Evolutionary conservation across 1,140 invertebrate species (phyloP).

Genomic region (Melitaea cinxia): DNA sequence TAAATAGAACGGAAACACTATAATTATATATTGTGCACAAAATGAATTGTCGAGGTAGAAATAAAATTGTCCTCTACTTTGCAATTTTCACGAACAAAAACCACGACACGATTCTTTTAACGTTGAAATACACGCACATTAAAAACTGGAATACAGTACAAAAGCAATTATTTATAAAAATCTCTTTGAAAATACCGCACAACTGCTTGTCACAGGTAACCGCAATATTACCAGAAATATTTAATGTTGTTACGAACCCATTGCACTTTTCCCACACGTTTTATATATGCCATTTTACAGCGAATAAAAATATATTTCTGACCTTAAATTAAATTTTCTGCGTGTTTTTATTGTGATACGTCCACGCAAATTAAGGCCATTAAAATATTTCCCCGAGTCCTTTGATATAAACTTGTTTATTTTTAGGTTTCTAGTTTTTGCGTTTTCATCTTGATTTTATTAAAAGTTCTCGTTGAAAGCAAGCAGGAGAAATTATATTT

Average conservation of each 20-base stretch:
- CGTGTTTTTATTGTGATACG: slow-evolving; percentile 54
- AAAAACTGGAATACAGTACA: slow-evolving; percentile 57
- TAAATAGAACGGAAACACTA: slow-evolving; percentile 38
- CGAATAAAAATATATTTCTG: slow-evolving; percentile 59
- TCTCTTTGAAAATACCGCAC: slow-evolving; percentile 67
- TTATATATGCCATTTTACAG: slow-evolving; percentile 59
- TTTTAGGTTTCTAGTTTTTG: slow-evolving; percentile 26
- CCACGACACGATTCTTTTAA: slow-evolving; percentile 52
- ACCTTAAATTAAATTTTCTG: slow-evolving; percentile 58
- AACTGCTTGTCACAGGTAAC: slow-evolving; percentile 69
- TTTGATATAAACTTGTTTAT: slow-evolving; percentile 37
- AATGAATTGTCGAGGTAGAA: slow-evolving; percentile 44
- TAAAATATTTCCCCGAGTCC: slow-evolving; percentile 51
- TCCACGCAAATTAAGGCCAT: slow-evolving; percentile 52
- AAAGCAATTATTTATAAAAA: slow-evolving; percentile 75
- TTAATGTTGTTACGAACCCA: slow-evolving; percentile 64
- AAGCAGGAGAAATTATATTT: background rate
- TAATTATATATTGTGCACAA: slow-evolving; percentile 40
- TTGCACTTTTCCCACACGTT: slow-evolving; percentile 56
- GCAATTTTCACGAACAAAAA: slow-evolving; percentile 56
- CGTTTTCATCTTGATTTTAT: slow-evolving; percentile 29
- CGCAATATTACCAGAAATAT: slow-evolving; percentile 74
- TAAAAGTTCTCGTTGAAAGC: slow-evolving; percentile 13
- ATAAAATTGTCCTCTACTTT: slow-evolving; percentile 47
- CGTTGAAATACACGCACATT: slow-evolving; percentile 56